Evolutionary conservation across 2,113 vertebrate species (phyloP).

Genomic region (Crotophaga sulcirostris): DNA sequence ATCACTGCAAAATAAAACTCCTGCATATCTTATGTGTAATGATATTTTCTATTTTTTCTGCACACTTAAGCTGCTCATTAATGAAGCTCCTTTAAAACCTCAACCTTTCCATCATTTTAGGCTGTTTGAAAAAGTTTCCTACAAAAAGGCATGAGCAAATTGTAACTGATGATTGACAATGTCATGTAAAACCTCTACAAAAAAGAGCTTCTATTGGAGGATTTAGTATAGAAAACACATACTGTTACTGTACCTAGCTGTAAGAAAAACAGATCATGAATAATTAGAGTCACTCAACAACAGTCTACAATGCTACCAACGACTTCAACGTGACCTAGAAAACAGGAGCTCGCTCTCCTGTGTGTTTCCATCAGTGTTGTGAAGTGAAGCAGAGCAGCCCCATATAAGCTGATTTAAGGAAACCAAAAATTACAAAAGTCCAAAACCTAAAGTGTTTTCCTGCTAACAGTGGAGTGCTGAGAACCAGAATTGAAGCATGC

Average conservation of each 20-base stretch:
- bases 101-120: neutral
- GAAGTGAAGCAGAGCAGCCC: neutral
- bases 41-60: slow-evolving; percentile 45
- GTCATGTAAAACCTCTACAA: neutral
- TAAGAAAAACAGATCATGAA: neutral
- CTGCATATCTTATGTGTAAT: neutral
- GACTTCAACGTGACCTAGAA: neutral
- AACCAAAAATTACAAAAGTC: neutral
- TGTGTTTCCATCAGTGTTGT: neutral
- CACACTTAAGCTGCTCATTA: neutral
- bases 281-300: neutral
- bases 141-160: neutral
- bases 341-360: neutral
- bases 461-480: slow-evolving; percentile 27
- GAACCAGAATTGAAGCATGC: slow-evolving; percentile 75
- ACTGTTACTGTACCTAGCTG: neutral
- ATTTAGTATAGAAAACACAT: neutral
- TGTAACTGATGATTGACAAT: neutral
- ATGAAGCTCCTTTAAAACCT: neutral
- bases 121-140: neutral
- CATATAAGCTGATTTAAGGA: neutral
- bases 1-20: neutral
- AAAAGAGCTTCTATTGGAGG: neutral
- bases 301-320: neutral
- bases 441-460: neutral